phyloP scores from a whole-genome alignment of 2,888 invertebrate species.

The Ormyrus pomaceus region DNA sequence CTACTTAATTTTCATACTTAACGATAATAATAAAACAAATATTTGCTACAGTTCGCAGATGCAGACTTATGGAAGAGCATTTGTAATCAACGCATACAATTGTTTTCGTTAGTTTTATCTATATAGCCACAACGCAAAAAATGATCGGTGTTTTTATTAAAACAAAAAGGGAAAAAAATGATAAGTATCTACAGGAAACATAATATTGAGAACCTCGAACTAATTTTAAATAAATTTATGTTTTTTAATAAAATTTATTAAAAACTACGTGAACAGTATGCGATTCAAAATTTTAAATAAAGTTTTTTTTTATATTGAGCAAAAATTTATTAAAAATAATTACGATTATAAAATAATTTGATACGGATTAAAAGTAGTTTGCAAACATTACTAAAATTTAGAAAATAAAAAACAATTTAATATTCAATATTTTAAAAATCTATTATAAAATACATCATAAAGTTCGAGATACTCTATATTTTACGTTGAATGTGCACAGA shows the following conservation, averaged over 20 bases:
- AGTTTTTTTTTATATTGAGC: no score
- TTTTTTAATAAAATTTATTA: background rate
- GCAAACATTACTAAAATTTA: background rate
- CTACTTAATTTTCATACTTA: conserved; percentile 64
- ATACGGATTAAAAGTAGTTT: background rate
- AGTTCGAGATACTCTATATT: conserved; percentile 30
- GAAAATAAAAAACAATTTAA: background rate
- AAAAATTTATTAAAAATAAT: no score
- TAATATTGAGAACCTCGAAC: conserved; percentile 35
- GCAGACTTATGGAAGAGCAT: background rate
- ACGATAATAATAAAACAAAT: conserved; percentile 36
- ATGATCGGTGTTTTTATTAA: conserved; percentile 5
- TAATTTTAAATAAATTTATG: background rate
- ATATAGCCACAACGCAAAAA: conserved; percentile 23
- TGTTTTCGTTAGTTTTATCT: conserved; percentile 9
- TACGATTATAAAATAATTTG: no score
- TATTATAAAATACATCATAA: conserved; percentile 13
- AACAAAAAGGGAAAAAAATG: conserved; percentile 20
- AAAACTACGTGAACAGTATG: no score
- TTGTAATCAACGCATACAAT: conserved; percentile 39
- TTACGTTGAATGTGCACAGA: background rate
- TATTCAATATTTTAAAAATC: conserved; percentile 1
- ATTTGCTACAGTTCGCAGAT: background rate
- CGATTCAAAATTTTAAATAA: background rate
- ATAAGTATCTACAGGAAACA: background rate